Conservation (phyloP, 2,113 vertebrate genomes). For the Ivindomyrus marchei region DNA sequence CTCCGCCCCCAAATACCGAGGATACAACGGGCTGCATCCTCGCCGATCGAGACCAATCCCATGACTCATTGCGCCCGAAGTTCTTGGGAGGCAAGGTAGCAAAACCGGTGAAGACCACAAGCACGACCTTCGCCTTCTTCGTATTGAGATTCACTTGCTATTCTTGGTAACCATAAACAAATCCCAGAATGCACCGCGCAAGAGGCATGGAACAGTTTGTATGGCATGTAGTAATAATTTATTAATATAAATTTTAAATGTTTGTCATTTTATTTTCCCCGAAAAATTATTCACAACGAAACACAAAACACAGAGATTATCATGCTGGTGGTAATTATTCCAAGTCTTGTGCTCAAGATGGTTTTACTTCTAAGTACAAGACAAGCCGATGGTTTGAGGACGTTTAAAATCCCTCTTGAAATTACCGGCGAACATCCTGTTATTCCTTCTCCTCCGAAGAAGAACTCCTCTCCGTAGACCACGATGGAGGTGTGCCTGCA, state of each 20-base stretch:
- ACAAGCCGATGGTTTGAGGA: not conserved
- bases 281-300: not conserved
- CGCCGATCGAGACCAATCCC: not conserved
- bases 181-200: not conserved
- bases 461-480: constrained; percentile 85
- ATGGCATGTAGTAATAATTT: not conserved
- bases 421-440: constrained; percentile 79
- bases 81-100: not conserved
- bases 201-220: not conserved
- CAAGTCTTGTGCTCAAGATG: not conserved
- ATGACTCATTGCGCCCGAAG: not conserved
- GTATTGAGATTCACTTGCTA: no score
- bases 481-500: constrained; percentile 87
- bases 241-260: not conserved
- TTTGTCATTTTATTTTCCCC: not conserved
- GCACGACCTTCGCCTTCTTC: not conserved
- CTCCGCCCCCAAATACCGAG: not conserved
- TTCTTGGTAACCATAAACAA: not conserved
- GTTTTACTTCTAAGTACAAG: not conserved
- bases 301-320: not conserved
- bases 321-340: not conserved
- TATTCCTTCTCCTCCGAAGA: constrained; percentile 80
- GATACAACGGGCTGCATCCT: not conserved
- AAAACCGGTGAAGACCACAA: not conserved
- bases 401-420: not conserved